Percentiles rank a stretch among this genome's conserved stretches.
These are phyloP conservation scores for Edolisoma coerulescens DNA, from an alignment of 2,113 vertebrate species.

Conservation along the genomic window DNA sequence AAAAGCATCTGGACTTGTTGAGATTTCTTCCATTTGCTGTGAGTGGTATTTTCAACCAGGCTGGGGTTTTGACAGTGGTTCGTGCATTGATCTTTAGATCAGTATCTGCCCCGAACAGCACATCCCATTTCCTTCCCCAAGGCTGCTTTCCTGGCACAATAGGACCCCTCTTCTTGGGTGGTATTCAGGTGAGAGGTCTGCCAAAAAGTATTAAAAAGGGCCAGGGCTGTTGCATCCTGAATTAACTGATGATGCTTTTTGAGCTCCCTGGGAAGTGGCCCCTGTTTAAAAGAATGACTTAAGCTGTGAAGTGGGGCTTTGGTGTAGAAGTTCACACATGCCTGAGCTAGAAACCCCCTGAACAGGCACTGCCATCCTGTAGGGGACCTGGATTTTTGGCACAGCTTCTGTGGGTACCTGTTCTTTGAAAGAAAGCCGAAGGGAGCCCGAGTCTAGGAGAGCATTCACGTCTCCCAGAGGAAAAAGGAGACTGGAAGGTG, in stretches of 20 bases:
- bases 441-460: neutral
- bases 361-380: neutral
- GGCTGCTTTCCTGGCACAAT: neutral
- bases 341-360: neutral
- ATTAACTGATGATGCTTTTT: neutral
- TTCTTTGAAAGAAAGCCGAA: neutral
- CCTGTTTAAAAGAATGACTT: neutral
- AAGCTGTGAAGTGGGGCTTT: neutral
- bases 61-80: neutral
- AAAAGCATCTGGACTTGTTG: neutral
- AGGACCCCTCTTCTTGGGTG: neutral
- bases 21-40: neutral
- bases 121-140: neutral
- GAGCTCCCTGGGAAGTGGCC: neutral
- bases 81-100: neutral
- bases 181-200: neutral
- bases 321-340: neutral
- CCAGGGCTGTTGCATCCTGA: neutral
- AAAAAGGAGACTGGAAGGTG: neutral
- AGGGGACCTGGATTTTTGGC: neutral
- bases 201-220: neutral
- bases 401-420: neutral
- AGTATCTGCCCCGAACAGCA: neutral
- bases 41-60: neutral
- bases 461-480: neutral